phyloP scores from a whole-genome alignment of 2,797 vertebrate genomes.

The Antennarius maculatus region DNA sequence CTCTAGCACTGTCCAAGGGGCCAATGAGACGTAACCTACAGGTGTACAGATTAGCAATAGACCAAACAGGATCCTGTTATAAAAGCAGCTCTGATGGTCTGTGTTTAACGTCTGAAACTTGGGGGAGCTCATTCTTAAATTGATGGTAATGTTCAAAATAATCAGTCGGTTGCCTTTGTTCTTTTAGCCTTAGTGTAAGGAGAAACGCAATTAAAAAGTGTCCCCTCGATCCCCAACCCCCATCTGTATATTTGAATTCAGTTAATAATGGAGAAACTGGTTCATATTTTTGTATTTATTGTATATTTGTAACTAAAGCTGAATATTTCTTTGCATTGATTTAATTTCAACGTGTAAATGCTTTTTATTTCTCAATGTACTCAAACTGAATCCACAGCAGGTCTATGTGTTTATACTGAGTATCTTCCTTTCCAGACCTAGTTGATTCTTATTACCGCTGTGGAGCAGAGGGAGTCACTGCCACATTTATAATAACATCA shows the following conservation, averaged over 20 bases:
- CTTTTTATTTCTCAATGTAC: too few relatives aligned
- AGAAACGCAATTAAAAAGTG: slow-evolving; percentile 6
- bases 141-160: slow-evolving; percentile 7
- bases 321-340: slow-evolving; percentile 65
- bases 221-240: slow-evolving; percentile 1
- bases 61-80: slow-evolving; percentile 13
- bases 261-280: slow-evolving; percentile 39
- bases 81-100: slow-evolving; percentile 16
- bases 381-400: slow-evolving; percentile 14
- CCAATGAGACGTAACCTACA: neutral
- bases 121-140: neutral
- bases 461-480: slow-evolving; percentile 30
- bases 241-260: slow-evolving; percentile 32
- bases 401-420: slow-evolving; percentile 20
- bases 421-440: slow-evolving; percentile 49
- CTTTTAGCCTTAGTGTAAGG: slow-evolving; percentile 58
- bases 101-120: neutral
- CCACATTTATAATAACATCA: slow-evolving; percentile 42
- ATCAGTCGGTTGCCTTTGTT: slow-evolving; percentile 32
- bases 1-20: neutral
- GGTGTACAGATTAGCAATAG: slow-evolving; percentile 1
- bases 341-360: slow-evolving; percentile 22
- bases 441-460: slow-evolving; percentile 33
- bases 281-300: slow-evolving; percentile 81
- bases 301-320: slow-evolving; percentile 73